phyloP scores from a whole-genome alignment of 2,797 vertebrate genomes.

The Bucorvus abyssinicus region DNA sequence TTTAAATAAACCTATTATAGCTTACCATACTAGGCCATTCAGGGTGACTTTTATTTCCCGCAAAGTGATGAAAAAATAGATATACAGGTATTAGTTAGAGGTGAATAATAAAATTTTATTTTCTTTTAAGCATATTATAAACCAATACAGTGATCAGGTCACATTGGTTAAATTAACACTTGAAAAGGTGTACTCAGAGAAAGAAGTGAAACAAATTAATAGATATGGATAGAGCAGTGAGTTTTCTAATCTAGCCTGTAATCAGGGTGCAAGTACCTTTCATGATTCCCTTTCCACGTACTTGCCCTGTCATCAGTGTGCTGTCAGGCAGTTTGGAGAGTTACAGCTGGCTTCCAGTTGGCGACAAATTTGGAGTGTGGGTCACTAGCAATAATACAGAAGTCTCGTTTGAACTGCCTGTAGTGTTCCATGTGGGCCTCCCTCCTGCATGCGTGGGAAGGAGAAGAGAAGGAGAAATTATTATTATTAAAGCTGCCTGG shows the following conservation, averaged over 20 bases:
- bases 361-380: not conserved
- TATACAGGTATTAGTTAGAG: slow-evolving; percentile 20
- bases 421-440: not conserved
- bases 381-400: not conserved
- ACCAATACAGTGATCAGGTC: not conserved
- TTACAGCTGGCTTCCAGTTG: not conserved
- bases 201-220: not conserved
- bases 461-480: not conserved
- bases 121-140: not conserved
- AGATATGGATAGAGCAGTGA: not conserved
- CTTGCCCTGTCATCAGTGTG: not conserved
- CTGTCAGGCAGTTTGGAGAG: not conserved
- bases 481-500: not conserved
- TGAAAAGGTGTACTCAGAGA: not conserved
- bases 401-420: not conserved
- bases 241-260: not conserved
- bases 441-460: not conserved
- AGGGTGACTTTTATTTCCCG: slow-evolving; percentile 53
- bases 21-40: slow-evolving; percentile 44
- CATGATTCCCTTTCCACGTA: not conserved
- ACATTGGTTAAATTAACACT: slow-evolving; percentile 1
- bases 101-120: not conserved
- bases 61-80: not conserved
- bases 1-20: slow-evolving; percentile 55
- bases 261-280: not conserved